phyloP scores from a whole-genome alignment of 2,113 vertebrate species.

The Pycnonotus jocosus region DNA sequence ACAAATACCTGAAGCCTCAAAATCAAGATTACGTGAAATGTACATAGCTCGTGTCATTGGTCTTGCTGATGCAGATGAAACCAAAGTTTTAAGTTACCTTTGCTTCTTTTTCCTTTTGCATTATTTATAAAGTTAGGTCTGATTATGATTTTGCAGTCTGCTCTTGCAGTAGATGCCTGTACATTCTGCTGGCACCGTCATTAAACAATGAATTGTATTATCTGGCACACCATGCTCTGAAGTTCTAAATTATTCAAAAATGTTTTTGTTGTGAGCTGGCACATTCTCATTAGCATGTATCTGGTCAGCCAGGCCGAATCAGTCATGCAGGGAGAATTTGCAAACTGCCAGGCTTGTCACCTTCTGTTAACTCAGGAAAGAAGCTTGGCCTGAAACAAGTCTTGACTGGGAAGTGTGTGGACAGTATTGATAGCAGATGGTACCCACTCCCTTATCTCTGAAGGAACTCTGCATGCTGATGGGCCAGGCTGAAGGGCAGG shows the following conservation, averaged over 20 bases:
- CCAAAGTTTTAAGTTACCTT: background rate
- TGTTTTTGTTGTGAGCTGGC: conserved; percentile 66
- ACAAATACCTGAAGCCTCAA: background rate
- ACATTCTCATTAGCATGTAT: conserved; percentile 79
- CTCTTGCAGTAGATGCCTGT: background rate
- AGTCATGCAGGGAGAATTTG: conserved; percentile 73
- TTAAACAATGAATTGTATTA: conserved; percentile 49
- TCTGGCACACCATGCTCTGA: conserved; percentile 41
- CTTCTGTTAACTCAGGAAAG: conserved; percentile 75
- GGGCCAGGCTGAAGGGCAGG: background rate
- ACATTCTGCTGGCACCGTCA: background rate
- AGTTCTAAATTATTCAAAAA: conserved; percentile 70
- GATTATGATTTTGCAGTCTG: background rate
- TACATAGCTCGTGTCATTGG: background rate
- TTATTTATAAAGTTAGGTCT: conserved; percentile 32
- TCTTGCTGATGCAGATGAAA: background rate
- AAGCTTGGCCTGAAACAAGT: conserved; percentile 62
- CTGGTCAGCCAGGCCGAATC: conserved; percentile 69
- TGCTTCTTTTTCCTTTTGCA: background rate
- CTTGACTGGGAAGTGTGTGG: conserved; percentile 48
- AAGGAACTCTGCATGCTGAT: background rate
- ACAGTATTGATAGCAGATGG: conserved; percentile 64
- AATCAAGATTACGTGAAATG: background rate
- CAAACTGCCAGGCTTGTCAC: conserved; percentile 77
- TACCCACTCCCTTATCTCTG: background rate